Conservation (phyloP, 1,140 invertebrate genomes). For the Lithobius niger region DNA sequence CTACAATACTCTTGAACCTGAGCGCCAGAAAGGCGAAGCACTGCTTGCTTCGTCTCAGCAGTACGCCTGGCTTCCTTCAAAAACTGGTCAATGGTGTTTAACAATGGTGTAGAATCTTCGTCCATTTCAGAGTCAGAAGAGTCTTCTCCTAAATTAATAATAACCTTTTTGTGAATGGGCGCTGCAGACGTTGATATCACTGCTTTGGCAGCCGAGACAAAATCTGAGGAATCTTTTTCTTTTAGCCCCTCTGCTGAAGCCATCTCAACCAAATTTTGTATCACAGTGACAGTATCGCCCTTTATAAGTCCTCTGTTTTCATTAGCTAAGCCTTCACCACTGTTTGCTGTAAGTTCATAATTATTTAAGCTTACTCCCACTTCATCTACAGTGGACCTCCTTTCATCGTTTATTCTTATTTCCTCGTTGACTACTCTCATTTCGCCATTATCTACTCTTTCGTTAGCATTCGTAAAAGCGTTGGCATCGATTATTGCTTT, state of each 20-base stretch:
- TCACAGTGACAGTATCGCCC: too few relatives aligned
- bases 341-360: too few relatives aligned
- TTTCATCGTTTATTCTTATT: too few relatives aligned
- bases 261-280: not conserved
- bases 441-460: not conserved
- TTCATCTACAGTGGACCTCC: too few relatives aligned
- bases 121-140: slow-evolving; percentile 21
- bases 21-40: not conserved
- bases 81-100: not conserved
- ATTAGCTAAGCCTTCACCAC: too few relatives aligned
- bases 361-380: too few relatives aligned
- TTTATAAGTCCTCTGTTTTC: too few relatives aligned
- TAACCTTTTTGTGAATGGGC: slow-evolving; percentile 25
- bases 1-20: not conserved
- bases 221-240: too few relatives aligned
- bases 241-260: too few relatives aligned
- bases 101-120: not conserved
- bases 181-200: too few relatives aligned
- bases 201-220: too few relatives aligned
- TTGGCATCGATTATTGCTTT: not conserved
- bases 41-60: not conserved
- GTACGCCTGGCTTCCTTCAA: not conserved
- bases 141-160: slow-evolving; percentile 25
- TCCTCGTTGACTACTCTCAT: not conserved
- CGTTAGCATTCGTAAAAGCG: not conserved